Base-by-base conservation (phyloP, 2,113 vertebrate species). In the Apeltes quadracus region DNA sequence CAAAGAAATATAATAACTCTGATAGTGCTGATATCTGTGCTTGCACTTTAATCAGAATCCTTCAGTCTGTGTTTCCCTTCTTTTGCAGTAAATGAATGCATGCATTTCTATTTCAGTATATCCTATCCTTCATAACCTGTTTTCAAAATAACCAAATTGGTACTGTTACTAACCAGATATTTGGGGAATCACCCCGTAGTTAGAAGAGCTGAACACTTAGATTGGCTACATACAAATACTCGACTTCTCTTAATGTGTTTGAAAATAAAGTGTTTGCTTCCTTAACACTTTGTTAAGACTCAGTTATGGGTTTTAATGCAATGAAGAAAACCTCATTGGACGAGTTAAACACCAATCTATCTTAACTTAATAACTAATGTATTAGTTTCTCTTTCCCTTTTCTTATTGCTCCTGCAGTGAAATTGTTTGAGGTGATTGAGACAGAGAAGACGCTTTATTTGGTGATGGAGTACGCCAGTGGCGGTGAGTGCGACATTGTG, bases 371-470 rank as follows among this genome's bases (percentile, higher is more conserved):
- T 10, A 53, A 20, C 14, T 46, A 4, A 66, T 2, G 58, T 53
- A n/a, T 51, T 64, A 2, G 15, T 69, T 22, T 4, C 7, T 36
- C 7, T 48, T 44, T 29, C 11, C 18, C 54, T 61, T 39, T 59
- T 4, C 5, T 9, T 83, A 88, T 90, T 87, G 92, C 75, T 94
- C 91, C 51, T 78, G 48, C 92, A 98, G 96, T 98, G 90, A 98
- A 98, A 93, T 90, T 98, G 88, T 98, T 98, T 94, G 96, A 98
- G 94, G 96, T 98, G 84, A 97, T 98, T 84, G 96, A 98, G 91
- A 97, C 96, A 44, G 96, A 98, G 91, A 98, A 98, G 94, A 98
- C 96, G 1, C 93, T 98, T 72, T 98, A 98, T 88, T 92, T 98
- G 92, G 93, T 97, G 87, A 98, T 98, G 96, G 96, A 98, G 76